Percentiles rank a stretch among this genome's conserved stretches.
Evolutionary conservation across 2,888 invertebrate genomes (phyloP).

Genomic region (Athalia cordata): DNA sequence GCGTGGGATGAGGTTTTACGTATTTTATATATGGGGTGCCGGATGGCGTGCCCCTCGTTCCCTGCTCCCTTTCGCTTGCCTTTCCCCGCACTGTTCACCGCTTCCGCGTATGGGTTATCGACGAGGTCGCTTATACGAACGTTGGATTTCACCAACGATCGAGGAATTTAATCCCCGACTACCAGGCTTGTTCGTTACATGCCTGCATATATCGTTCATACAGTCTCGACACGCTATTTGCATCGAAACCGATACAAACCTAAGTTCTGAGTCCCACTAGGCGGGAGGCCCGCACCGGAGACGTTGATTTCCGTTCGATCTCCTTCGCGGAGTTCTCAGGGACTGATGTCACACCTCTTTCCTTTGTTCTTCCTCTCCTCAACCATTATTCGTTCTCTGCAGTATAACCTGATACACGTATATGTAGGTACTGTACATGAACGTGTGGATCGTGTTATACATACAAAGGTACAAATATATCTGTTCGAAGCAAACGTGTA

Average conservation of each 20-base stretch:
- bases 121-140: slow-evolving; percentile 34
- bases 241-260: background rate
- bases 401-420: background rate
- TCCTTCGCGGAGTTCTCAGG: slow-evolving; percentile 20
- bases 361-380: slow-evolving; percentile 15
- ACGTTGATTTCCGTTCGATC: slow-evolving; percentile 41
- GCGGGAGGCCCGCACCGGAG: slow-evolving; percentile 33
- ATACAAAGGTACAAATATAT: background rate
- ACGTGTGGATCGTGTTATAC: too few species aligned
- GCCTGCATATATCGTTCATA: background rate
- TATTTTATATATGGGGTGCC: slow-evolving; percentile 39
- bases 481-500: background rate
- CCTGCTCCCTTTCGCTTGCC: slow-evolving; percentile 13
- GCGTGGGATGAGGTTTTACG: slow-evolving; percentile 40
- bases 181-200: slow-evolving; percentile 5
- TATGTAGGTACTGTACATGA: too few species aligned
- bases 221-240: background rate
- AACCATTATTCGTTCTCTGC: background rate
- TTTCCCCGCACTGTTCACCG: slow-evolving; percentile 13
- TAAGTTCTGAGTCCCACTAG: slow-evolving; percentile 11
- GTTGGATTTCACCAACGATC: slow-evolving; percentile 26
- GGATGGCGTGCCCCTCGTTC: slow-evolving; percentile 21
- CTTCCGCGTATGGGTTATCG: slow-evolving; percentile 43
- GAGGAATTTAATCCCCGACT: slow-evolving; percentile 39
- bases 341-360: slow-evolving; percentile 28